phyloP scores from a whole-genome alignment of 2,888 invertebrate species.

The Andrena trimmerana region DNA sequence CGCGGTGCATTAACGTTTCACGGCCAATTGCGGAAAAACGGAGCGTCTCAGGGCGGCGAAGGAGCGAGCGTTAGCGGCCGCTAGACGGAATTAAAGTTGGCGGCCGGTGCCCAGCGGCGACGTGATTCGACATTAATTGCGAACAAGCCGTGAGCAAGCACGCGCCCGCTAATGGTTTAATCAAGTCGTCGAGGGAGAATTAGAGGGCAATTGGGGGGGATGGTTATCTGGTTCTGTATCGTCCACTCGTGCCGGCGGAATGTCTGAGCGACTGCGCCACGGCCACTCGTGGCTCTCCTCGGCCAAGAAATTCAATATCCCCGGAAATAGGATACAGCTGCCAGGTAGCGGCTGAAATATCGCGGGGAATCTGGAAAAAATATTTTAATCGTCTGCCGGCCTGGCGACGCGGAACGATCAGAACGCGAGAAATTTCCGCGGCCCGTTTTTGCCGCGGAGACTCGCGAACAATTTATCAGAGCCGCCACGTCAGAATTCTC shows the following conservation, averaged over 20 bases:
- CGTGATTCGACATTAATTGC: constrained; percentile 58
- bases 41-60: background rate
- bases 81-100: constrained; percentile 17
- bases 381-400: background rate
- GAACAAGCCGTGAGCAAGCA: constrained; percentile 48
- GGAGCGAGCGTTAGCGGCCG: background rate
- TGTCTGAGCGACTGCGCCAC: constrained; percentile 4
- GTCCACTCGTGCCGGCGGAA: constrained; percentile 2
- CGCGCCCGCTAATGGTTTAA: constrained; percentile 70
- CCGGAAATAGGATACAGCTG: constrained; percentile 22
- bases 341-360: background rate
- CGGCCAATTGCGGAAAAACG: background rate
- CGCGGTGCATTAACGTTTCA: background rate
- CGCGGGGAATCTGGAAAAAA: background rate
- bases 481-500: background rate
- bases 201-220: constrained; percentile 52
- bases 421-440: constrained; percentile 13
- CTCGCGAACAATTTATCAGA: constrained; percentile 3
- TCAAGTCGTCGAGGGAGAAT: constrained; percentile 65
- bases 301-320: constrained; percentile 47
- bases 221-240: constrained; percentile 38
- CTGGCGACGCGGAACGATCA: background rate
- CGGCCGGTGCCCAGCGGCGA: background rate
- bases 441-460: background rate
- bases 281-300: background rate